Base-by-base conservation (phyloP, 2,113 vertebrate genomes). In the Ornithorhynchus anatinus region DNA sequence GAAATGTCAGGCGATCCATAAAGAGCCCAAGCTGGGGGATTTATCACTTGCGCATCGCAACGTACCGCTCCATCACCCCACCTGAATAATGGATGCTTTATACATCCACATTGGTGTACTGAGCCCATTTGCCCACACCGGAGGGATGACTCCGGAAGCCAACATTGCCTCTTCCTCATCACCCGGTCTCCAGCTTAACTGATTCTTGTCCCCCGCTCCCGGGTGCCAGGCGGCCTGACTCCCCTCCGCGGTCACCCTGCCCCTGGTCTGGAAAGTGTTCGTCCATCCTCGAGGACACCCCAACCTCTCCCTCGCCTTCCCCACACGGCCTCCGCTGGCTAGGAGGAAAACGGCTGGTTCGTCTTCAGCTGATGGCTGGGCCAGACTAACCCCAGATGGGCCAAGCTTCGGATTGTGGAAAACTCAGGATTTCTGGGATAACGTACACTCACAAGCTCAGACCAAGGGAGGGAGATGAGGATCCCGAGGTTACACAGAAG, bases 1-100 rank as follows among this genome's bases (percentile, higher is more conserved):
- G 56, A 89, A 82, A 80, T 79, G 86, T 84, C 89, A 89, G 86
- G 57, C 61, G 82, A 80, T 82, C 87, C 85, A 86, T 82, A 88
- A 89, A 81, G 83, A 69, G 29, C 45, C 35, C 7, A 51, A 2
- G 43, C 51, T 20, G n/a, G 31, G 52, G 79, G 84, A 79, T 74
- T 88, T 70, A 85, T 73, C 69, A 10, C 54, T 5, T 57, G 59
- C 31, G 1, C 54, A 35, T 10, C 27, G n/a, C n/a, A n/a, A n/a
- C n/a, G n/a, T n/a, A 0, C 54, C 2, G 37, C 54, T 6, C 83
- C 82, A 27, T 76, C 79, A 27, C 79, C 68, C 79, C 51, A 58
- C 80, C 88, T 85, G 86, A 90, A 73, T 84, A 76, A 92, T 69
- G 83, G 69, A 51, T 66, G 75, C 72, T 56, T 79, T 67, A 53